phyloP scores from a whole-genome alignment of 2,797 vertebrate species.

The Mallotus villosus region DNA sequence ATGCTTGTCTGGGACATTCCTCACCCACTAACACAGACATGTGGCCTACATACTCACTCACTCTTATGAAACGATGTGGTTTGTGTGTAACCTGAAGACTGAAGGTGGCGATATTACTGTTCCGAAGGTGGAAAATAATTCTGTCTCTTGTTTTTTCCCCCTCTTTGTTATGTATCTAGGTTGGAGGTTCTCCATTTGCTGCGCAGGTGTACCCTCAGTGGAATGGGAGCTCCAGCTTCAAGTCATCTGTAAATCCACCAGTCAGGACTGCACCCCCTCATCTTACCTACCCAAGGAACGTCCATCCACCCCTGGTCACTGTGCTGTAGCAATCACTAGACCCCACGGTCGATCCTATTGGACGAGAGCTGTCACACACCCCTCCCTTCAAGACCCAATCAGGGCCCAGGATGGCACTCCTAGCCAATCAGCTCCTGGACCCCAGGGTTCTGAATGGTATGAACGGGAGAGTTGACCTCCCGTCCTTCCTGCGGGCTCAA shows the following conservation, averaged over 20 bases:
- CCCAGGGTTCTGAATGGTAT: conserved; percentile 81
- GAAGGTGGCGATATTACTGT: too few species aligned
- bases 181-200: conserved; percentile 90
- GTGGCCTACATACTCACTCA: background rate
- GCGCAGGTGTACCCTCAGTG: conserved; percentile 85
- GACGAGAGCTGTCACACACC: conserved; percentile 87
- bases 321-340: conserved; percentile 81
- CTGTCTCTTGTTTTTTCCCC: conserved; percentile 20
- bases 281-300: conserved; percentile 65
- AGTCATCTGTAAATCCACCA: conserved; percentile 66
- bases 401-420: conserved; percentile 94
- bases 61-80: too few species aligned
- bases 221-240: conserved; percentile 72
- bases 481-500: conserved; percentile 93
- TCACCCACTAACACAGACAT: background rate
- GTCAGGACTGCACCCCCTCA: conserved; percentile 51
- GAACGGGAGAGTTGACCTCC: conserved; percentile 93
- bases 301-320: conserved; percentile 78
- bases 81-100: background rate
- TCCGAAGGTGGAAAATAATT: too few species aligned
- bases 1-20: background rate
- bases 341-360: conserved; percentile 76
- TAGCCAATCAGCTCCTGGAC: conserved; percentile 96
- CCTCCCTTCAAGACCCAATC: conserved; percentile 85
- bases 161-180: conserved; percentile 39